These are phyloP conservation scores for Aspidiotus rigidus DNA, from an alignment of 2,888 invertebrate genomes.

Conservation along the genomic window DNA sequence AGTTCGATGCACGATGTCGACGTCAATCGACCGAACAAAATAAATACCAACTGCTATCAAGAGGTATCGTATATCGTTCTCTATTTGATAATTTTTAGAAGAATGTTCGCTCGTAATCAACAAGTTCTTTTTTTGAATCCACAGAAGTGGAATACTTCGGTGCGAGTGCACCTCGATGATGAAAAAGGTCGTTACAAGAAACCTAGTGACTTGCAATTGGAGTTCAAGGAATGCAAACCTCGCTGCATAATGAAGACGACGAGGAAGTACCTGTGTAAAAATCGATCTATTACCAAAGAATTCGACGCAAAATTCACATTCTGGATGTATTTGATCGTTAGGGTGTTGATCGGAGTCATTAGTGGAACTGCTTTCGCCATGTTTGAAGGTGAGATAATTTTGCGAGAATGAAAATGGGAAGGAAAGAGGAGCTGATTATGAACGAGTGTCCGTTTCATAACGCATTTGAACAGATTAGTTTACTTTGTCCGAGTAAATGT, in stretches of 20 bases:
- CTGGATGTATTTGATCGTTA: slow-evolving; percentile 60
- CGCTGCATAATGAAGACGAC: slow-evolving; percentile 53
- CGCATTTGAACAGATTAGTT: too few species aligned
- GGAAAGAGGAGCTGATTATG: too few species aligned
- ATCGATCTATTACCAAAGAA: slow-evolving; percentile 52
- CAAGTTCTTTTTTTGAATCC: neutral
- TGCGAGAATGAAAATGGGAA: too few species aligned
- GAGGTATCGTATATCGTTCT: slow-evolving; percentile 9
- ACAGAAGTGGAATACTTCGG: slow-evolving; percentile 26
- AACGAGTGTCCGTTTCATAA: too few species aligned
- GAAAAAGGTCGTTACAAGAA: slow-evolving; percentile 1
- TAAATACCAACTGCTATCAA: slow-evolving; percentile 28
- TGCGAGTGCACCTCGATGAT: slow-evolving; percentile 8
- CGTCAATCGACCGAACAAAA: slow-evolving; percentile 15
- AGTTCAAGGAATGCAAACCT: slow-evolving; percentile 46
- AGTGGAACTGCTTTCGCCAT: slow-evolving; percentile 67
- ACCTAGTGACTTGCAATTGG: neutral
- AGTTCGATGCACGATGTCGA: slow-evolving; percentile 17
- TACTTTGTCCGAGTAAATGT: too few species aligned
- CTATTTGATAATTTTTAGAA: neutral
- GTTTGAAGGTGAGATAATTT: slow-evolving; percentile 52
- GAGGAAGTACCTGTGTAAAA: slow-evolving; percentile 52
- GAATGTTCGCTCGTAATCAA: neutral
- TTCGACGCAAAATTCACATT: slow-evolving; percentile 58
- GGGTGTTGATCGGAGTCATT: slow-evolving; percentile 54